Base-by-base conservation (phyloP, 1,140 invertebrate species). In the Meloidogyne exigua region DNA sequence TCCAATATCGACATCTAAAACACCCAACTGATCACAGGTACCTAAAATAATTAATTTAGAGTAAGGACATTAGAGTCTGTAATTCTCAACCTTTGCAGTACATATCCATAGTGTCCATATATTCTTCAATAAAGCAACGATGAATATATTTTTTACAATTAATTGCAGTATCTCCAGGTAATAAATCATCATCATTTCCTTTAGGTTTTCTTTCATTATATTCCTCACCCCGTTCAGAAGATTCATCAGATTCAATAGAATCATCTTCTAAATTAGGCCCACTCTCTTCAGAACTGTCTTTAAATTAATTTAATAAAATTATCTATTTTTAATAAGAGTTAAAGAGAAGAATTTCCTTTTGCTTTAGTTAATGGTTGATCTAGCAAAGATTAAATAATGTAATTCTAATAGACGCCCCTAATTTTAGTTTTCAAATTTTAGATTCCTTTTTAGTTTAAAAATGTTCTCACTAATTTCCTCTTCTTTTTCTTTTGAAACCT, bases 141-240 rank as follows among this genome's bases (percentile, higher is more conserved):
- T 57, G 49, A n/a, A 57, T 57, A 57, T 57, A 57, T 57, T 9
- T n/a, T 57, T 57, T 57, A 57, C 49, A 57, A 57, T n/a, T n/a
- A 21, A 7, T 57, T 57, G 49, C 1, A 10, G 49, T n/a, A n/a
- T 57, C 18, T n/a, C 49, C 49, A n/a, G 18, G 49, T n/a, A n/a
- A 7, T 4, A 57, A n/a, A n/a, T n/a, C 7, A 15, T 57, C 18
- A 7, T n/a, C 49, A n/a, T 12, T 57, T 57, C n/a, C 49, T 49
- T 49, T 49, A 5, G 13, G 18, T 49, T 18, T 49, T n/a, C 44
- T 13, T 18, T 49, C 44, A 49, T n/a, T n/a, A n/a, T 49, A 49
- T 49, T 49, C 44, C 3, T 49, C 44, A n/a, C n/a, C n/a, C 18
- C 11, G 10, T 42, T 49, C 44, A 21, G 49, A n/a, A n/a, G 49